Percentiles rank a stretch among this genome's conserved stretches.
These are phyloP conservation scores for Micronycteris hirsuta DNA, from an alignment of 2,113 vertebrate genomes.

Conservation along the genomic window DNA sequence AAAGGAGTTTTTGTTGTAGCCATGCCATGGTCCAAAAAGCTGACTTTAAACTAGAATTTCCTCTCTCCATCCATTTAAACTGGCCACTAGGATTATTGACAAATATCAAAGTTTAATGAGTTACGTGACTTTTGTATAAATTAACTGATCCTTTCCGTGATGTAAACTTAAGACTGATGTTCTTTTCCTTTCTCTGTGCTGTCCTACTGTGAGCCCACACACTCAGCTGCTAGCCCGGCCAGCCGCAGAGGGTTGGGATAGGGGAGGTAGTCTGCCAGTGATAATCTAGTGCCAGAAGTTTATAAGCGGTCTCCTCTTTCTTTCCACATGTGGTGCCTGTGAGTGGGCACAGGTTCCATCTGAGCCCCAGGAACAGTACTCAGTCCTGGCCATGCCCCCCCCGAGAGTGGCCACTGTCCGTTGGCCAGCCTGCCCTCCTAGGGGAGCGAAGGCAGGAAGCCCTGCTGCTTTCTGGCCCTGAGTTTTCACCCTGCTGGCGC, in stretches of 20 bases:
- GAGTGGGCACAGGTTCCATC: neutral
- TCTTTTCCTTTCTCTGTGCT: neutral
- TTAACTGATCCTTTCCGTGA: neutral
- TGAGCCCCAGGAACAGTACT: neutral
- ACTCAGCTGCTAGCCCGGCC: neutral
- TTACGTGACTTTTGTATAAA: neutral
- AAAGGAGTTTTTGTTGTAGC: neutral
- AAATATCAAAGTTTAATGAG: neutral
- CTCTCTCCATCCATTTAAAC: neutral
- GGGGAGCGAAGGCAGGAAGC: neutral
- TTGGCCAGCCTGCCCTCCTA: neutral
- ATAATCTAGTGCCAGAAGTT: neutral
- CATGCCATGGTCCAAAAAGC: neutral
- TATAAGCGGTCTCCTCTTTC: neutral
- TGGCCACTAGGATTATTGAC: neutral
- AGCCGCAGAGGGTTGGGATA: accelerated
- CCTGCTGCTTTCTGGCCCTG: neutral
- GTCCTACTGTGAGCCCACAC: neutral
- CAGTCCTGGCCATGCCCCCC: neutral
- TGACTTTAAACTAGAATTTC: neutral
- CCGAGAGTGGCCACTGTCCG: neutral
- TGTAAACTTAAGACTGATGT: neutral
- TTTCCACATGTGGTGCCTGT: neutral
- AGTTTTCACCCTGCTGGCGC: neutral
- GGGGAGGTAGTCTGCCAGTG: neutral